These are phyloP conservation scores for Poecilia wingei DNA, from an alignment of 2,797 vertebrate genomes.

Conservation along the genomic window DNA sequence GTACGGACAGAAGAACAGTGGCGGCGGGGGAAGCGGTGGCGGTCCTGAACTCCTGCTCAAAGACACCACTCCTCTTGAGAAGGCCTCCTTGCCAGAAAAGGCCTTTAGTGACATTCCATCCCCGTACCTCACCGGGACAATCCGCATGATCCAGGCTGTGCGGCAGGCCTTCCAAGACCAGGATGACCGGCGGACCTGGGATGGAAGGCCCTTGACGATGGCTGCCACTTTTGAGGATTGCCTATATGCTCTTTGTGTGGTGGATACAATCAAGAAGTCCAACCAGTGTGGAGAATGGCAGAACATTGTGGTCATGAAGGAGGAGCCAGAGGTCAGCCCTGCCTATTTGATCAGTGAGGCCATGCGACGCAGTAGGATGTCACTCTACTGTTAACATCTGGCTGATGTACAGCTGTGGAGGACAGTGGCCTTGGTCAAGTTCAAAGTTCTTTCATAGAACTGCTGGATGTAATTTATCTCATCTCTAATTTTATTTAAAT, in stretches of 20 bases:
- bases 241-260: slow-evolving; percentile 95
- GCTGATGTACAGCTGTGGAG: slow-evolving; percentile 5
- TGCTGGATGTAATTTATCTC: slow-evolving; percentile 14
- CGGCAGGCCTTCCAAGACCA: slow-evolving; percentile 96
- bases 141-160: slow-evolving; percentile 97
- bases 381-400: slow-evolving; percentile 90
- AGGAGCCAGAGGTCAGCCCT: slow-evolving; percentile 95
- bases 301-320: slow-evolving; percentile 95
- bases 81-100: slow-evolving; percentile 92
- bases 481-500: slow-evolving; percentile 20
- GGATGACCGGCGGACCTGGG: slow-evolving; percentile 96
- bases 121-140: slow-evolving; percentile 93
- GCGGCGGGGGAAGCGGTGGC: slow-evolving; percentile 44
- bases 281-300: slow-evolving; percentile 98
- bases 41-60: slow-evolving; percentile 91
- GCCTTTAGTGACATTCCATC: slow-evolving; percentile 96
- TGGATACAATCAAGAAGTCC: slow-evolving; percentile 97
- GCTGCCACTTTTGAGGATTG: slow-evolving; percentile 98
- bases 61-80: slow-evolving; percentile 89
- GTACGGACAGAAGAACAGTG: slow-evolving; percentile 91
- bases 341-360: slow-evolving; percentile 98
- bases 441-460: slow-evolving; percentile 23
- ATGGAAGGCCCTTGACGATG: slow-evolving; percentile 94
- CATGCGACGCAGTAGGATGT: slow-evolving; percentile 96
- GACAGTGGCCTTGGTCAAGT: slow-evolving; percentile 3